Evolutionary conservation across 2,113 vertebrate genomes (phyloP).

Genomic region (Pseudois nayaur): DNA sequence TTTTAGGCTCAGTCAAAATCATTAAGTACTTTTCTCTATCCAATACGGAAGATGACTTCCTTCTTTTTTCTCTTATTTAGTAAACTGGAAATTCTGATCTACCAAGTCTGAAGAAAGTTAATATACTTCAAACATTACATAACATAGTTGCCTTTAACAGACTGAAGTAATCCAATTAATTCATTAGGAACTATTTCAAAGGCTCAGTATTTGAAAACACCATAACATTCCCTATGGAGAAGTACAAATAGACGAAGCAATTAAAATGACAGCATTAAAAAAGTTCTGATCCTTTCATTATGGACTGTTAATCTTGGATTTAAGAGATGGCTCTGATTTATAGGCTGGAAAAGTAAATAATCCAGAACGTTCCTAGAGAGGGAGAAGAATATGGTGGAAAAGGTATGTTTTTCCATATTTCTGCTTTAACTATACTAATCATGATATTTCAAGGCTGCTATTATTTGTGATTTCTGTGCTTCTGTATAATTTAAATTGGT

Average conservation of each 20-base stretch:
- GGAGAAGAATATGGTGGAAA: slow-evolving; percentile 18
- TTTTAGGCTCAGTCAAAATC: neutral
- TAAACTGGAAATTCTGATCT: neutral
- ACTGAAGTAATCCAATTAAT: slow-evolving; percentile 33
- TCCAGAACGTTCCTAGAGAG: neutral
- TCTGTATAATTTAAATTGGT: slow-evolving; percentile 32
- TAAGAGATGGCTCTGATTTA: slow-evolving; percentile 26
- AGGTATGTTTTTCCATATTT: slow-evolving; percentile 28
- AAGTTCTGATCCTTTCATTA: slow-evolving; percentile 44
- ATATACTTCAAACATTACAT: neutral
- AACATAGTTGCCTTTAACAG: neutral
- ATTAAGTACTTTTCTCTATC: neutral
- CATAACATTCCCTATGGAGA: slow-evolving; percentile 64
- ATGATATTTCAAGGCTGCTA: neutral
- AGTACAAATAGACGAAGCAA: slow-evolving; percentile 70
- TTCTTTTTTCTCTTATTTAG: neutral
- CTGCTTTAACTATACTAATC: slow-evolving; percentile 24
- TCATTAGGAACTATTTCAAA: slow-evolving; percentile 71
- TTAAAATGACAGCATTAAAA: slow-evolving; percentile 37
- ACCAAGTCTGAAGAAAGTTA: neutral
- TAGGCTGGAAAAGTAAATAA: slow-evolving; percentile 38
- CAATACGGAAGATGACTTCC: neutral
- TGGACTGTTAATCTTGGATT: slow-evolving; percentile 29
- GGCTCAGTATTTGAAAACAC: slow-evolving; percentile 72
- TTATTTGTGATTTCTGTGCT: slow-evolving; percentile 40